Percentiles rank a stretch among this genome's conserved stretches.
These are phyloP conservation scores for Troides aeacus DNA, from an alignment of 2,888 invertebrate genomes.

Conservation along the genomic window DNA sequence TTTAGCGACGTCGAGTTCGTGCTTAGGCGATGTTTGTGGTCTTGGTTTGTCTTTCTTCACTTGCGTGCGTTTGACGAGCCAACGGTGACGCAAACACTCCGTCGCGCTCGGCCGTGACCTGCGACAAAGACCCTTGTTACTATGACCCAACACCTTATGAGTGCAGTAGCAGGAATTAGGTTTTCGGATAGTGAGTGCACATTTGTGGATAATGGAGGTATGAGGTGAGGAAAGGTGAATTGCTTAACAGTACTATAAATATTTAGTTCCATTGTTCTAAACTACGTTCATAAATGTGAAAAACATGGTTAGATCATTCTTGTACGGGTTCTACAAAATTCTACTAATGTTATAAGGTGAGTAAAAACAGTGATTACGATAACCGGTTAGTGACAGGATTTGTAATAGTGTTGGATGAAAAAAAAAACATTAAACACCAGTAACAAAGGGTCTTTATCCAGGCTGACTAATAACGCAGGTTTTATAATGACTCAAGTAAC, in stretches of 20 bases:
- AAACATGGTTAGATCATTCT: slow-evolving; percentile 30
- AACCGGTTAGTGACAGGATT: slow-evolving; percentile 56
- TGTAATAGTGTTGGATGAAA: slow-evolving; percentile 60
- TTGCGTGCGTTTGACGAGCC: slow-evolving; percentile 84
- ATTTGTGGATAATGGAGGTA: slow-evolving; percentile 24
- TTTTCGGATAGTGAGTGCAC: slow-evolving; percentile 30
- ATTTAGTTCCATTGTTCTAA: slow-evolving; percentile 23
- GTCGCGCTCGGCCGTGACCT: slow-evolving; percentile 91
- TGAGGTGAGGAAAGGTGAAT: slow-evolving; percentile 15
- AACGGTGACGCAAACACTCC: slow-evolving; percentile 91
- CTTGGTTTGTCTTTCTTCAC: slow-evolving; percentile 50
- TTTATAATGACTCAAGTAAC: slow-evolving; percentile 32
- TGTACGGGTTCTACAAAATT: slow-evolving; percentile 24
- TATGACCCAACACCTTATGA: slow-evolving; percentile 70
- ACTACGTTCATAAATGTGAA: slow-evolving; percentile 22
- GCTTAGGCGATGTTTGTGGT: slow-evolving; percentile 60
- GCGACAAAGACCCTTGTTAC: slow-evolving; percentile 80
- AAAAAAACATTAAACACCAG: slow-evolving; percentile 43
- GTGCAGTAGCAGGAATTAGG: slow-evolving; percentile 40
- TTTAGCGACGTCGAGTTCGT: slow-evolving; percentile 86
- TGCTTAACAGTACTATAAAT: slow-evolving; percentile 12
- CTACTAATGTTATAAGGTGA: slow-evolving; percentile 30
- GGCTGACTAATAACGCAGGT: slow-evolving; percentile 51
- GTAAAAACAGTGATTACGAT: slow-evolving; percentile 30
- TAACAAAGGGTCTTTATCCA: slow-evolving; percentile 77